These are phyloP conservation scores for Plutella xylostella DNA, from an alignment of 2,888 invertebrate species.

Conservation along the genomic window DNA sequence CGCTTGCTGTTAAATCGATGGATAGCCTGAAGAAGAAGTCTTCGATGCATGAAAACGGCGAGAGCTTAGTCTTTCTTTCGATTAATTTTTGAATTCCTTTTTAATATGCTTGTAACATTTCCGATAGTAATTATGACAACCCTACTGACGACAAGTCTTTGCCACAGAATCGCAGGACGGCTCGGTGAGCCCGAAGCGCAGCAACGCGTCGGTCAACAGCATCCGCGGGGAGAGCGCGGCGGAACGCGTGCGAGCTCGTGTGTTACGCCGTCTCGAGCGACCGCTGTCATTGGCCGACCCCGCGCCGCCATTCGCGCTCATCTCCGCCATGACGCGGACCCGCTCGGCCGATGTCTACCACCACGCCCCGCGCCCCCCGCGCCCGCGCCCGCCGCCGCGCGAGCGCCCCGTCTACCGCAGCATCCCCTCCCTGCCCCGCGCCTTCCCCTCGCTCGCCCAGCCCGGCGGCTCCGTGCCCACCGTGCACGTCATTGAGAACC, in stretches of 20 bases:
- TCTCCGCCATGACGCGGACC: constrained; percentile 34
- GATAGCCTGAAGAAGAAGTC: too few species aligned
- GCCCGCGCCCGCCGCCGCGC: constrained; percentile 19
- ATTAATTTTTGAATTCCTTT: not conserved
- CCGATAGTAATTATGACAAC: not conserved
- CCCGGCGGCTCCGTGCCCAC: not conserved
- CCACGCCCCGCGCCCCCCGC: too few species aligned
- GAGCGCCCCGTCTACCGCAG: constrained; percentile 22
- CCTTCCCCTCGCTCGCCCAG: constrained; percentile 13
- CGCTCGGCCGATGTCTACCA: constrained; percentile 34
- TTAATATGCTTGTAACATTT: not conserved
- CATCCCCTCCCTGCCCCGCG: not conserved
- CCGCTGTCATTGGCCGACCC: constrained; percentile 41
- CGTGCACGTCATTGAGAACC: constrained; percentile 48
- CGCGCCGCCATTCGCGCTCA: constrained; percentile 25
- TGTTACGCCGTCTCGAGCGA: constrained; percentile 26
- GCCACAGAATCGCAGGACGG: constrained; percentile 16
- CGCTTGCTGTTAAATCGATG: too few species aligned
- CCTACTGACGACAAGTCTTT: not conserved
- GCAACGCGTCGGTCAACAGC: not conserved
- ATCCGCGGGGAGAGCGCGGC: not conserved
- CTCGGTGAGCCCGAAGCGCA: not conserved
- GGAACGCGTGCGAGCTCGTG: constrained; percentile 1
- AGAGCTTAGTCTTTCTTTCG: too few species aligned
- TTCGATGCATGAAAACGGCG: too few species aligned